Evolutionary conservation across 2,888 invertebrate species (phyloP).

Genomic region (Balanococcus diminutus): DNA sequence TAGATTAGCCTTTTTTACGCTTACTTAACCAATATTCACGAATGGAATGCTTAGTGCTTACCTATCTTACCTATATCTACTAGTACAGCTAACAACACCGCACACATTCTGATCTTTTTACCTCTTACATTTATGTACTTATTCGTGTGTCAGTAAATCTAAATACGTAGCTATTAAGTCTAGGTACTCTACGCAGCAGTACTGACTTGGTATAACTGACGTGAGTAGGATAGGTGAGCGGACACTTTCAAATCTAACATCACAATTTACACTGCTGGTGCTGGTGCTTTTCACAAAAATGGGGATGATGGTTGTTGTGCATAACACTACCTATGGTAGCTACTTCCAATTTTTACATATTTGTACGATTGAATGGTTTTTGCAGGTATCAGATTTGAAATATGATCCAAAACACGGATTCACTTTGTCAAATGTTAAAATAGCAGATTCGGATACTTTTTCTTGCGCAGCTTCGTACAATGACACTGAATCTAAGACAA

Average conservation of each 20-base stretch:
- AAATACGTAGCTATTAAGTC: too few relatives aligned
- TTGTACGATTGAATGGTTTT: neutral
- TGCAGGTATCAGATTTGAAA: neutral
- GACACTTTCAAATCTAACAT: too few relatives aligned
- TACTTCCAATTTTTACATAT: neutral
- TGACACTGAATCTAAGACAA: neutral
- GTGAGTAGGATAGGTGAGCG: too few relatives aligned
- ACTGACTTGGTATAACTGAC: too few relatives aligned
- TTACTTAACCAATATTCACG: neutral
- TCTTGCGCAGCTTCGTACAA: neutral
- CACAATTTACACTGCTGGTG: too few relatives aligned
- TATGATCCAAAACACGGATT: conserved; percentile 15
- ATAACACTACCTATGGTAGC: too few relatives aligned
- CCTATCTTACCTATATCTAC: neutral
- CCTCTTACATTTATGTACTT: too few relatives aligned
- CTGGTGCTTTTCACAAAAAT: neutral
- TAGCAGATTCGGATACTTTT: neutral
- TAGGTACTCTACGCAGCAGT: too few relatives aligned
- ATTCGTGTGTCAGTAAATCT: too few relatives aligned
- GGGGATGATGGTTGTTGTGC: neutral
- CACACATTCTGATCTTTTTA: neutral
- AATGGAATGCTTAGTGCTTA: too few relatives aligned
- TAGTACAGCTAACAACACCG: neutral
- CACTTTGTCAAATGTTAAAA: neutral
- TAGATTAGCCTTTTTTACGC: too few relatives aligned